Evolutionary conservation across 64 coral and sea anemone genomes (phyloP).

Genomic region (Montipora foliosa): DNA sequence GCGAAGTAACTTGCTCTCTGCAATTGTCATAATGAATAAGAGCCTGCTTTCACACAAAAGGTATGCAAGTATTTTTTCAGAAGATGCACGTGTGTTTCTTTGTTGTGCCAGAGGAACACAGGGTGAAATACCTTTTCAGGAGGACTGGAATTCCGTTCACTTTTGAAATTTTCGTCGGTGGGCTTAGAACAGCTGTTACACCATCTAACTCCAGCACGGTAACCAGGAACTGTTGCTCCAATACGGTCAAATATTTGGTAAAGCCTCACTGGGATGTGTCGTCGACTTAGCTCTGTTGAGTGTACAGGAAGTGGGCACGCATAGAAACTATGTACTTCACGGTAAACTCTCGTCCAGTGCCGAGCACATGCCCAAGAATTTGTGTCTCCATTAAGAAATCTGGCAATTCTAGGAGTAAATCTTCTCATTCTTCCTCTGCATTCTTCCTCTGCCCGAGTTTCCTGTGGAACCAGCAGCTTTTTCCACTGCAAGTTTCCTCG

Average conservation of each 20-base stretch:
- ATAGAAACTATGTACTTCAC: constrained; percentile 25
- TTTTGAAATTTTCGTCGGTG: background rate
- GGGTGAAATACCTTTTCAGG: constrained; percentile 23
- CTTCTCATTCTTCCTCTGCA: background rate
- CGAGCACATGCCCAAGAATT: constrained; percentile 21
- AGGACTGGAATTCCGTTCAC: constrained; percentile 5
- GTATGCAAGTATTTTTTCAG: background rate
- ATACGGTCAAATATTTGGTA: constrained; percentile 3
- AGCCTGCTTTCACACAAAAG: no score
- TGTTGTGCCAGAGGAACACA: background rate
- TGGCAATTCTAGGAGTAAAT: background rate
- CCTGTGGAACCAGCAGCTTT: background rate
- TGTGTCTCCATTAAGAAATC: background rate
- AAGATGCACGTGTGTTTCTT: background rate
- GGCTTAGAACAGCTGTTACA: constrained; percentile 28
- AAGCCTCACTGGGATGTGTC: constrained; percentile 21
- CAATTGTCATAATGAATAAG: background rate
- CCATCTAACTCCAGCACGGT: constrained; percentile 5
- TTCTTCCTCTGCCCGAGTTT: background rate
- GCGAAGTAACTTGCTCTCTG: background rate
- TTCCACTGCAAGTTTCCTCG: background rate
- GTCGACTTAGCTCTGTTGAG: background rate
- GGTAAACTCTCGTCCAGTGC: constrained; percentile 37
- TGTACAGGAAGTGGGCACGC: constrained; percentile 22
- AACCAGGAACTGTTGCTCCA: background rate